Evolutionary conservation across 2,113 vertebrate genomes (phyloP), one percentile per base, ranked within the genome.

Genomic region (Caranx melampygus): DNA sequence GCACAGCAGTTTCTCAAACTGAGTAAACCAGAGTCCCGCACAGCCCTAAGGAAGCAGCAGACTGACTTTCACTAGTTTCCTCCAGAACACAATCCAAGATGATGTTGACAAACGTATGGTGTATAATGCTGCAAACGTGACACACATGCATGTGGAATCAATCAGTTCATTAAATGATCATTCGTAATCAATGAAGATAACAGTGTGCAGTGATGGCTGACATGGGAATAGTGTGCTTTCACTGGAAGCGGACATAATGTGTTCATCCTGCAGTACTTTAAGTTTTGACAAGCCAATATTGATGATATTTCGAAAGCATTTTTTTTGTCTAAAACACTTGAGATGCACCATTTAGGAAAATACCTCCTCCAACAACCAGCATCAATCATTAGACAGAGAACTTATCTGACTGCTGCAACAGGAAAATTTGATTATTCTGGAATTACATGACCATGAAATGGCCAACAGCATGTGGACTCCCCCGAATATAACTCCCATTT

Each of bases 1-100:
- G 81, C 72, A 79, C 83, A 67, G 78, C 88, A 88, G 84, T 94
- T 91, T 81, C 88, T 94, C 92, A 91, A 87, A 82, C 9, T 51
- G 77, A 88, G 86, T 75, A 86, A 91, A 89, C 68, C 68, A 81
- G 85, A 86, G 79, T 72, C 63, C 35, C 66, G 26, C 64, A 55
- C 59, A 83, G 52, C 76, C 71, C 47, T 74, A 65, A 80, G 70
- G 57, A 83, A 73, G 79, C 79, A 44, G 72, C 67, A 59, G 42
- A 71, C 72, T 65, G 75, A 85, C 81, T 88, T 68, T 2, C 52
- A 52, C 14, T 26, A 47, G 45, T 45, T 73, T 63, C 47, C 47
- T 57, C 26, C 75, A 74, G 8, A 81, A 44, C 83, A 70, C 26
- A 66, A 71, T 78, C 33, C 35, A 35, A 12, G 3, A 74, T 47